Evolutionary conservation across 1,140 invertebrate genomes (phyloP).

Genomic region (Drosophila melanogaster): DNA sequence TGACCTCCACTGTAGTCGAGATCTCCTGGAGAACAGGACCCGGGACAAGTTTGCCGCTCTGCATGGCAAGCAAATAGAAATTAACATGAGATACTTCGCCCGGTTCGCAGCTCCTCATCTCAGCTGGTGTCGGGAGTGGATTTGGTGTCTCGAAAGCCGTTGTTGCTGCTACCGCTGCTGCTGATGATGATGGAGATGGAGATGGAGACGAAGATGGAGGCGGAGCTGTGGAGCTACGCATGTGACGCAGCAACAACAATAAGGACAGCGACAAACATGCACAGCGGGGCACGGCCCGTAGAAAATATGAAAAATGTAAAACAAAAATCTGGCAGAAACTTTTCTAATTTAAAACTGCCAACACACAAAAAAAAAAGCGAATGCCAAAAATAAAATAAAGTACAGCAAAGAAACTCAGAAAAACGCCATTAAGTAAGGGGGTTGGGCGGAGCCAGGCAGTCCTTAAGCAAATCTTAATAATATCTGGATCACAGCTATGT

Average conservation of each 20-base stretch:
- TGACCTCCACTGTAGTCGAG: constrained; percentile 23
- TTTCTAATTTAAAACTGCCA: constrained; percentile 83
- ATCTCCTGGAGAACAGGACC: constrained; percentile 32
- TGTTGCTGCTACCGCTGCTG: constrained; percentile 9
- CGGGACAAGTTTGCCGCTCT: constrained; percentile 43
- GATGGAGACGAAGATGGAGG: constrained; percentile 29
- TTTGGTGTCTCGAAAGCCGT: constrained; percentile 37
- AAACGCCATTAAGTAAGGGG: constrained; percentile 50
- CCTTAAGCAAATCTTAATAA: constrained; percentile 73
- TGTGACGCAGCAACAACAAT: constrained; percentile 58
- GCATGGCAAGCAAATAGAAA: constrained; percentile 70
- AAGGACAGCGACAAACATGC: constrained; percentile 69
- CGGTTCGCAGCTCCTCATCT: constrained; percentile 36
- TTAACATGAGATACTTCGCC: constrained; percentile 69
- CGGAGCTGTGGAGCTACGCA: constrained; percentile 54
- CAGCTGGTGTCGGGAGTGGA: constrained; percentile 46
- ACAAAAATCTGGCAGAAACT: constrained; percentile 82
- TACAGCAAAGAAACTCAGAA: constrained; percentile 57
- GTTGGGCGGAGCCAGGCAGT: constrained; percentile 34
- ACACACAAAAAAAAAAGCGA: constrained; percentile 43
- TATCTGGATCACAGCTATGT: constrained; percentile 55
- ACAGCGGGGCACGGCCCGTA: constrained; percentile 64
- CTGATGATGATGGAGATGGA: constrained; percentile 42
- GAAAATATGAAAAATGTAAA: constrained; percentile 84
- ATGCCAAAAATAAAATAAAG: constrained; percentile 58